These are phyloP conservation scores for Eilema griseolum DNA, from an alignment of 2,888 invertebrate genomes.

Conservation along the genomic window DNA sequence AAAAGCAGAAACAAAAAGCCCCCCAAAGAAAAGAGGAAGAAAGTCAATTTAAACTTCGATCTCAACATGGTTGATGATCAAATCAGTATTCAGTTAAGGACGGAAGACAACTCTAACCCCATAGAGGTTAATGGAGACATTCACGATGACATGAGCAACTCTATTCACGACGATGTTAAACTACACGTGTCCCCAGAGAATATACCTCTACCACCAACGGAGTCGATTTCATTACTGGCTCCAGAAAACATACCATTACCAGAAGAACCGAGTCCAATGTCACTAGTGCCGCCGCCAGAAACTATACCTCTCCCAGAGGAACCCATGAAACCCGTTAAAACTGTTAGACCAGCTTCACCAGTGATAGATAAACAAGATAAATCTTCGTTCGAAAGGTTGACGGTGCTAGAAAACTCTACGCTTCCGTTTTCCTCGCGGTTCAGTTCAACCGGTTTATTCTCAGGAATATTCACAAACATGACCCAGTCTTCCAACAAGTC, in stretches of 20 bases:
- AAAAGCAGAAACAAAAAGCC: conserved; percentile 88
- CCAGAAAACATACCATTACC: conserved; percentile 78
- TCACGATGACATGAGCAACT: conserved; percentile 68
- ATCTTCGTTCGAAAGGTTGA: conserved; percentile 61
- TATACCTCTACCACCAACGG: conserved; percentile 78
- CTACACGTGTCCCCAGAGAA: conserved; percentile 75
- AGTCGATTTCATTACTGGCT: conserved; percentile 79
- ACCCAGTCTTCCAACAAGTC: conserved; percentile 70
- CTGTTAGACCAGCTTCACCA: conserved; percentile 50
- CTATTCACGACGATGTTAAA: conserved; percentile 65
- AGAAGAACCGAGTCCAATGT: conserved; percentile 71
- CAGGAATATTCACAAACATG: conserved; percentile 80
- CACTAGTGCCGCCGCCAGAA: conserved; percentile 70
- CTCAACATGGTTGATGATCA: conserved; percentile 85
- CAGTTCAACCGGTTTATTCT: conserved; percentile 79
- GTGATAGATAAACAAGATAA: conserved; percentile 57
- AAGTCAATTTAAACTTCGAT: conserved; percentile 85
- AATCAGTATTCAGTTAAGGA: conserved; percentile 82
- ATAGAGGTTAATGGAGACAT: conserved; percentile 75
- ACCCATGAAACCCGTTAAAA: conserved; percentile 64
- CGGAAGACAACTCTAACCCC: conserved; percentile 66
- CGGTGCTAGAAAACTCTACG: conserved; percentile 66
- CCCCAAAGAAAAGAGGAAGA: conserved; percentile 84
- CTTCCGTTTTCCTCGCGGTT: conserved; percentile 76
- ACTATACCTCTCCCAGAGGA: conserved; percentile 78